Base-by-base conservation (phyloP, 1,140 invertebrate species). In the Macrobrachium nipponense region DNA sequence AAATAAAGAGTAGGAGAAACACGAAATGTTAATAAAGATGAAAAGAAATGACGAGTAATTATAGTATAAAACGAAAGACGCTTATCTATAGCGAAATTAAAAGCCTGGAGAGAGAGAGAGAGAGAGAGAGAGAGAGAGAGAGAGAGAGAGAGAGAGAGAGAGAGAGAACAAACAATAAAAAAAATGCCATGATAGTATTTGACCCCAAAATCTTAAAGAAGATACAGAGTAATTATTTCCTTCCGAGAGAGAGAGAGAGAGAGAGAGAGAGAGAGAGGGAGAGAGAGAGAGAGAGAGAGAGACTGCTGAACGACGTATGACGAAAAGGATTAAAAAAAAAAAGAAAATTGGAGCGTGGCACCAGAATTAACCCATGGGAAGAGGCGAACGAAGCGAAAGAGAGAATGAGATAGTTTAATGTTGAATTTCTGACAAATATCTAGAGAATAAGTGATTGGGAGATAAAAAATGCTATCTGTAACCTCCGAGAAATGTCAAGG, bases 51-150 rank as follows among this genome's bases (percentile, higher is more conserved):
- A 27, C 3, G 27, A 73, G 70, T 2, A 36, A 73, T 15, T n/a
- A 27, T n/a, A 6, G 27, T 15, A 36, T 2, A 73, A 27, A 5
- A n/a, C 18, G 27, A 18, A 73, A 36, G 1, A 18, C 2, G 15
- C 3, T n/a, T 18, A 17, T 18, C 15, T 3, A 44, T 18, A 44
- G 18, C 2, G 12, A 23, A 44, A 44, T 18, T 17, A 76, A 44
- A 44, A n/a, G n/a, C n/a, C n/a, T n/a, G n/a, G 27, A 76, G 44
- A 76, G 73, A 58, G 73, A 44, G 27, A 76, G 44, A 76, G 73
- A 58, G 73, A 43, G 44, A 43, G 44, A 58, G 44, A 76, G 73
- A 76, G 73, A 58, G 44, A 43, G 73, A 76, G 14, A 23, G 36
- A 17, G 14, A 43, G 23, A 23, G 44, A 23, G 44, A 62, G 36